Base-by-base conservation (phyloP, 2,888 invertebrate genomes). In the Pegoplata infirma region DNA sequence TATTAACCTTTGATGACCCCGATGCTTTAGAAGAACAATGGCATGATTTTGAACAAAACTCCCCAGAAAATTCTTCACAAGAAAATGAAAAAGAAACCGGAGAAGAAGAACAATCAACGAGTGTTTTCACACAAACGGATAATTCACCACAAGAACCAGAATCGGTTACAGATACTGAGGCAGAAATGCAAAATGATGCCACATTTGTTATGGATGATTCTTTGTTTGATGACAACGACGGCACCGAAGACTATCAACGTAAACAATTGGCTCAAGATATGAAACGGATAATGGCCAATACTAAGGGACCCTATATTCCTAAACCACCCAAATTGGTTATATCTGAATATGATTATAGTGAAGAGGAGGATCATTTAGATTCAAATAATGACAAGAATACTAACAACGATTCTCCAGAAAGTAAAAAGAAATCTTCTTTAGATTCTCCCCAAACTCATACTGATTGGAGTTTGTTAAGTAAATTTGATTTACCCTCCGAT, bases 201-300 rank as follows among this genome's bases (percentile, higher is more conserved):
- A 84, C 80, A 46, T 81, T 80, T 64, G 67, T 83, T 3, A 84
- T 86, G 73, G 86, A 87, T 32, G 86, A 86, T 46, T 81, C 83
- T 0, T 68, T 87, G 3, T 87, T 87, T 46, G 86, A 87, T 77
- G 82, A 82, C 5, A 77, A 80, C n/a, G 86, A 86, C 32, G 84
- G 84, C 47, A 83, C 85, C 19, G 86, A 86, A 55, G 87, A 88
- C 47, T 87, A 88, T 73, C 88, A 88, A 49, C 86, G 88, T 59
- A 89, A 89, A 72, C 89, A 88, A 76, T 82, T 90, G 36, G 87
- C 86, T 19, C 87, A 88, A 82, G 88, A 89, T 67, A 89, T 90
- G 89, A 84, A 87, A 76, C 89, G 89, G 19, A 89, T 89, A 51
- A 87, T 89, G 88, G 87, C 88, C 77, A 90, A 89, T 76, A 86